Conservation (phyloP, 2,113 vertebrate genomes). For the Neogobius melanostomus region DNA sequence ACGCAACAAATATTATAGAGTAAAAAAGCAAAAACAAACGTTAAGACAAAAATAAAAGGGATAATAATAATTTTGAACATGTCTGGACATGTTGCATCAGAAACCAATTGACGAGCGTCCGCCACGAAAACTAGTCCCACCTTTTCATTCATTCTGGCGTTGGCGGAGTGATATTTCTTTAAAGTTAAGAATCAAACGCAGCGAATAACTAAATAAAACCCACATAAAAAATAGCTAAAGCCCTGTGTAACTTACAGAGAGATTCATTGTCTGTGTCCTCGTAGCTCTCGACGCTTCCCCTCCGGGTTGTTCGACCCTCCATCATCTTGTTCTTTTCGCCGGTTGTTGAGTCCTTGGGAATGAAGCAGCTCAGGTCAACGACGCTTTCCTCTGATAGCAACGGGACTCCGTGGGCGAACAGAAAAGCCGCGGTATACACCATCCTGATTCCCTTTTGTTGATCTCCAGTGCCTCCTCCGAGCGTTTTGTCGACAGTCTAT, state of each 20-base stretch:
- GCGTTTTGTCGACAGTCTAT: neutral
- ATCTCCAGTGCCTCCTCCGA: conserved; percentile 44
- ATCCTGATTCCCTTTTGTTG: conserved; percentile 42
- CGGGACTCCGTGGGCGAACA: conserved; percentile 51
- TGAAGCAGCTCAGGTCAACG: conserved; percentile 56
- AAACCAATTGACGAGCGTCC: neutral
- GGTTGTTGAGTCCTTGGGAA: conserved; percentile 22
- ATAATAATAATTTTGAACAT: neutral
- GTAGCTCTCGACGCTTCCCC: conserved; percentile 67
- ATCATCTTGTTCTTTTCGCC: conserved; percentile 29
- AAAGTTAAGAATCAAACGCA: neutral
- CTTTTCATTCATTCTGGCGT: neutral
- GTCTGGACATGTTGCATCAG: neutral
- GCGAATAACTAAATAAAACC: neutral
- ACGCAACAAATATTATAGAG: neutral
- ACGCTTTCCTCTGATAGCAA: conserved; percentile 58
- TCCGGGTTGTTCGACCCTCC: conserved; percentile 12
- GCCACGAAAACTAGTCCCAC: neutral
- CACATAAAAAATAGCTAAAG: neutral
- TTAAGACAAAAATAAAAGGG: no score
- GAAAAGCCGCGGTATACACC: conserved; percentile 69
- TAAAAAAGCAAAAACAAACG: neutral
- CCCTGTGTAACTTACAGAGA: conserved; percentile 57
- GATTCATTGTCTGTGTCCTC: conserved; percentile 39
- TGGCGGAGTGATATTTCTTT: conserved; percentile 8